A percentile compares a stretch with the other conserved stretches of the same genome.
phyloP scores from a whole-genome alignment of 1,140 invertebrate genomes.

The Zaprionus taronus region DNA sequence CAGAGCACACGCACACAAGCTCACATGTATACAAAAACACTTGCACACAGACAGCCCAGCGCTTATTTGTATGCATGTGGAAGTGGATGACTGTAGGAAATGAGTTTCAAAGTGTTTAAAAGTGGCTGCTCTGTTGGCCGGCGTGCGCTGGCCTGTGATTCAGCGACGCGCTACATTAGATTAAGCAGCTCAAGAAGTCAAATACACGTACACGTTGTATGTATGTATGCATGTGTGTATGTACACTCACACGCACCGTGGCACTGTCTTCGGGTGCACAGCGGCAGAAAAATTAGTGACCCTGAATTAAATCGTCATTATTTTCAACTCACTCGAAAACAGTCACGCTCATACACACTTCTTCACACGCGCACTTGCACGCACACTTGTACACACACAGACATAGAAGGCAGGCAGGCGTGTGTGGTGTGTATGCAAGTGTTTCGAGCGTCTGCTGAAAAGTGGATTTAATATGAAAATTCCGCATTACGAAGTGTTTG shows the following conservation, averaged over 20 bases:
- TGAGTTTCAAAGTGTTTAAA: slow-evolving; percentile 79
- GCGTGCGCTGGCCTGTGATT: slow-evolving; percentile 48
- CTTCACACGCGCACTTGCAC: slow-evolving; percentile 12
- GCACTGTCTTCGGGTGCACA: slow-evolving; percentile 69
- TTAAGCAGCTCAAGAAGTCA: slow-evolving; percentile 79
- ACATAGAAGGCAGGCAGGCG: slow-evolving; percentile 17
- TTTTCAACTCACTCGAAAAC: slow-evolving; percentile 80
- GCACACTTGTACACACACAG: slow-evolving; percentile 44
- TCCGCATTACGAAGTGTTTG: slow-evolving; percentile 81
- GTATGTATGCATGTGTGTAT: not conserved
- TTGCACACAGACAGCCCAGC: not conserved
- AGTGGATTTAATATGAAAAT: slow-evolving; percentile 82
- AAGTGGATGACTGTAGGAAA: slow-evolving; percentile 75
- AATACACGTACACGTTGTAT: slow-evolving; percentile 14
- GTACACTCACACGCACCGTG: slow-evolving; percentile 46
- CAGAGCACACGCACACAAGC: slow-evolving; percentile 24
- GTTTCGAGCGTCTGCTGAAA: slow-evolving; percentile 67
- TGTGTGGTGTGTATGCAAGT: not conserved
- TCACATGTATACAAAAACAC: slow-evolving; percentile 12
- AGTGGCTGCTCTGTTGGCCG: slow-evolving; percentile 64
- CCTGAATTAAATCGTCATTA: slow-evolving; percentile 83
- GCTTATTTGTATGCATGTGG: slow-evolving; percentile 62
- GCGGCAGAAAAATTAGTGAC: slow-evolving; percentile 83
- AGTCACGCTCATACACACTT: slow-evolving; percentile 52
- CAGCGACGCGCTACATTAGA: slow-evolving; percentile 68